phyloP scores from a whole-genome alignment of 2,797 vertebrate species.

The Phrynocephalus vlangalii region DNA sequence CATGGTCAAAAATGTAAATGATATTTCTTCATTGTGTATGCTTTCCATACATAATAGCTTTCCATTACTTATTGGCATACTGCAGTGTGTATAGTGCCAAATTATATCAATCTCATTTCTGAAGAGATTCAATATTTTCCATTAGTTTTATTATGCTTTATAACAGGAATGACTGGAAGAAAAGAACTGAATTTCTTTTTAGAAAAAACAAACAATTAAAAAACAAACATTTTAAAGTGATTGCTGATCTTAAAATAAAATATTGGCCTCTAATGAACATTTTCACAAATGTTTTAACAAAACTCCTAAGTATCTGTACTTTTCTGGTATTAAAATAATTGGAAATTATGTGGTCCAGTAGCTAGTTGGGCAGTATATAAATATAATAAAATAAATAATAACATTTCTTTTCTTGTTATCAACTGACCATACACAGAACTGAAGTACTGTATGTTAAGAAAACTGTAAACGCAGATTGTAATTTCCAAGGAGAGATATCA shows the following conservation, averaged over 20 bases:
- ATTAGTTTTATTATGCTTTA: constrained; percentile 32
- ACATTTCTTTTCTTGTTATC: neutral
- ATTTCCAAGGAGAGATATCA: neutral
- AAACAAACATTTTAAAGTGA: neutral
- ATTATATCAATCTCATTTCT: constrained; percentile 14
- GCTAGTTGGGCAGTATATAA: too few species aligned
- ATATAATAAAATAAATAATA: too few species aligned
- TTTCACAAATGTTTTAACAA: constrained; percentile 18
- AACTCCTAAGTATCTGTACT: neutral
- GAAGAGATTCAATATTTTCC: constrained; percentile 23
- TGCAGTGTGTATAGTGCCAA: neutral
- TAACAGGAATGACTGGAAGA: neutral
- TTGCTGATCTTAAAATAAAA: constrained; percentile 18
- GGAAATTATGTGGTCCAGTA: too few species aligned
- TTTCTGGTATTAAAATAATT: constrained; percentile 14
- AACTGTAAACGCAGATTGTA: neutral
- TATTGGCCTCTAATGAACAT: neutral
- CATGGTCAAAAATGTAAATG: neutral
- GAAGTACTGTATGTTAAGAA: neutral
- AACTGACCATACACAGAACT: neutral
- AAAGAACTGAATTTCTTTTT: neutral
- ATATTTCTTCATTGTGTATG: neutral
- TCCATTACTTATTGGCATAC: constrained; percentile 25
- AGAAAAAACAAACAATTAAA: neutral
- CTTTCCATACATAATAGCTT: constrained; percentile 9